These are phyloP conservation scores for Habroteleia sp. DNA, from an alignment of 2,888 invertebrate genomes.

Conservation along the genomic window DNA sequence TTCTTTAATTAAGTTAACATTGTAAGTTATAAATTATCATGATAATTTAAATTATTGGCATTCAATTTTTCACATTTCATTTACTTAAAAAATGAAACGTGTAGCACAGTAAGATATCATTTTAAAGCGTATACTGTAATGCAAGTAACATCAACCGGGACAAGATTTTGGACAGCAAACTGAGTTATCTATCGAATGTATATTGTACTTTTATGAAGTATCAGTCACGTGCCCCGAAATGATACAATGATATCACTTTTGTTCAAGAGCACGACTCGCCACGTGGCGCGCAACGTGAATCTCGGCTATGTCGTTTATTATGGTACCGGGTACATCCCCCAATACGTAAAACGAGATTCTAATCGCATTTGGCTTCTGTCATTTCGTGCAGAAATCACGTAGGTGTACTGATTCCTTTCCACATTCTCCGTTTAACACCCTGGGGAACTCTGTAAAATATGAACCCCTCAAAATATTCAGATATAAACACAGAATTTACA, in stretches of 20 bases:
- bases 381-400: slow-evolving; percentile 72
- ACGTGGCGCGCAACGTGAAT: slow-evolving; percentile 76
- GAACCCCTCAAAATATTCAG: slow-evolving; percentile 15
- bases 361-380: slow-evolving; percentile 77
- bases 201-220: slow-evolving; percentile 76
- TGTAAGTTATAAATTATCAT: no score
- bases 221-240: slow-evolving; percentile 74
- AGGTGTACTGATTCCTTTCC: slow-evolving; percentile 52
- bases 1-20: no score
- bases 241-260: slow-evolving; percentile 76
- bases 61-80: no score
- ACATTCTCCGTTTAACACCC: slow-evolving; percentile 16
- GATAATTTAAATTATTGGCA: no score
- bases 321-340: slow-evolving; percentile 65
- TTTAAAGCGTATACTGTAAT: slow-evolving; percentile 20
- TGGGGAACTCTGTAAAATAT: slow-evolving; percentile 16
- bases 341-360: slow-evolving; percentile 70
- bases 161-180: slow-evolving; percentile 46
- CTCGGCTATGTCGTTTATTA: slow-evolving; percentile 72
- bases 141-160: slow-evolving; percentile 33
- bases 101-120: slow-evolving; percentile 2
- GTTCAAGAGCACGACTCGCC: slow-evolving; percentile 70
- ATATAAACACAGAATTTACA: slow-evolving; percentile 20
- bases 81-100: no score
- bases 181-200: slow-evolving; percentile 63